Conservation (phyloP, 2,888 invertebrate genomes). For the Lydus trimaculatus region DNA sequence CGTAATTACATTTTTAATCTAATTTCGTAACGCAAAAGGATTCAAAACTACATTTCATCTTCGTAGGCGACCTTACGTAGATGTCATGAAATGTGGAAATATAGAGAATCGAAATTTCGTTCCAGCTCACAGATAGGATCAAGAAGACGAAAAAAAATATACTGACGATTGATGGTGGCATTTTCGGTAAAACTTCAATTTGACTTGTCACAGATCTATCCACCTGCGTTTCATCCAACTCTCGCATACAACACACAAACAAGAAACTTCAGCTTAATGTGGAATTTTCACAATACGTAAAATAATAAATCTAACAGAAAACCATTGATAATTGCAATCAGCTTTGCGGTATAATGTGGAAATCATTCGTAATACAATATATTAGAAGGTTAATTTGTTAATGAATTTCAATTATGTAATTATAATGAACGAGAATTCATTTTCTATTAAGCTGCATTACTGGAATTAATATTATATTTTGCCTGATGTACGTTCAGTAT, state of each 20-base stretch:
- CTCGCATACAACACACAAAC: not conserved
- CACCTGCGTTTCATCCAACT: not conserved
- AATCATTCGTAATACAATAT: no score
- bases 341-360: not conserved
- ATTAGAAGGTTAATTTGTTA: not conserved
- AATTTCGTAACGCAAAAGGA: not conserved
- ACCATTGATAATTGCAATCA: not conserved
- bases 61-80: not conserved
- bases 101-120: conserved; percentile 26
- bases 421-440: not conserved
- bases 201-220: not conserved
- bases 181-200: not conserved
- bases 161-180: conserved; percentile 5
- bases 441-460: not conserved
- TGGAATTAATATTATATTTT: not conserved
- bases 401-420: not conserved
- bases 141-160: not conserved
- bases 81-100: not conserved
- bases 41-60: not conserved
- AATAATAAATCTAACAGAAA: not conserved
- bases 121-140: not conserved
- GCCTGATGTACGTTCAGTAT: not conserved
- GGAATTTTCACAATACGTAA: not conserved
- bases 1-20: not conserved
- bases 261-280: no score